Evolutionary conservation across 92 coral and sea anemone genomes (phyloP), one percentile per base, ranked within the genome.

Genomic region (Palythoa grandiflora): DNA sequence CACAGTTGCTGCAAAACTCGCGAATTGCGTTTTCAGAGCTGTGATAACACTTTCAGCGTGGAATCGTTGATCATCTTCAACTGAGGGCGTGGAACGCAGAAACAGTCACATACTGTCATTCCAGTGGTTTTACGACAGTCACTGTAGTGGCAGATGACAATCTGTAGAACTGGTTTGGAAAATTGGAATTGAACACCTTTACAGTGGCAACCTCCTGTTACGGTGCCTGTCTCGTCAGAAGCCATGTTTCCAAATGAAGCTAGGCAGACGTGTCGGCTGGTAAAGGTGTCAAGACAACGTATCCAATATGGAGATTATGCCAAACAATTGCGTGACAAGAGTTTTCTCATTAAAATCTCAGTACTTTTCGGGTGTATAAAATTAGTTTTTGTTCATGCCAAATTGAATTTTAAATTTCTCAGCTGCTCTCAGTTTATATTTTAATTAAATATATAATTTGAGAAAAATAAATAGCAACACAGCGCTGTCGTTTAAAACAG

Each of bases 1-100:
- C 76, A 13, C 76, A 72, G 11, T 38, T 72, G 76, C 17, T 38
- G 53, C 76, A 72, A 72, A 72, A 72, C 8, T 37, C 6, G 6
- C 76, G 76, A 38, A 72, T 37, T 38, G 48, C 76, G n/a, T 37
- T 17, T 37, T 72, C 76, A 5, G 76, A 72, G 52, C 53, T 72
- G 76, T n/a, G 76, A 13, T 72, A 72, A 72, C 19, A 37, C 20
- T 44, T 38, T 38, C 8, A 72, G 76, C 48, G 76, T 72, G 3
- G 76, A 72, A 38, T 72, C 76, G 11, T 38, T 72, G 1, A 13
- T 10, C 16, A 72, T 38, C 16, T 37, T 5, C 17, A 72, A 38
- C 20, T 72, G 48, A 2, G 76, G 38, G 9, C 48, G 76, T 9
- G 77, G 50, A 5, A 72, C 50, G 38, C 14, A 40, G 12, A 72